Base-by-base conservation (phyloP, 2,888 invertebrate species). In the Drosophila kokeensis region DNA sequence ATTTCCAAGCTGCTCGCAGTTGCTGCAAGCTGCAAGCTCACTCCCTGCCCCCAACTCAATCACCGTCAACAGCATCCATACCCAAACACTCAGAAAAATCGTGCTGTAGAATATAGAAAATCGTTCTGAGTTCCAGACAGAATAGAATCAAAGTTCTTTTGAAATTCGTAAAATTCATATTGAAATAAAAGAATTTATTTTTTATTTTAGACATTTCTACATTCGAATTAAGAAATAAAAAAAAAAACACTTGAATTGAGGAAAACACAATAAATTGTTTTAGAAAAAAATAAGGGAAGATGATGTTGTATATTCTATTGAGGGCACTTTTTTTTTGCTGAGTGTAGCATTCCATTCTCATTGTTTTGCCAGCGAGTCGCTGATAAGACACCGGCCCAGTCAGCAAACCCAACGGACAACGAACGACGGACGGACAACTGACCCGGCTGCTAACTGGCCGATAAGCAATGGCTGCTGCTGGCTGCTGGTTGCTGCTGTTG, bases 371-470 rank as follows among this genome's bases (percentile, higher is more conserved):
- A 68, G 69, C 61, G 66, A 34, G 60, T 50, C 42, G 36, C 70
- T 68, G 78, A 78, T 78, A 78, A 78, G 78, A 55, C 67, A 52
- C 58, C 54, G 59, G 38, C 49, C 76, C 80, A 79, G 67, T 64
- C 76, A 64, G 64, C 76, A 58, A 55, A 72, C 55, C 29, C 55
- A 63, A 61, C 64, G 64, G 64, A 48, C 58, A 59, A 29, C 52
- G 13, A 36, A 32, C 52, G 40, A 40, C 13, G 24, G 67, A 54
- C 67, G 55, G 36, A 57, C 40, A 42, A 18, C 59, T 76, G 80
- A 70, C 80, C 76, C 70, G 78, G 65, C 80, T 76, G 82, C 74
- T 72, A 72, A 54, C 81, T 82, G 65, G 55, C 77, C 79, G 81
- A 81, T 81, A 55, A 55, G 55, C 63, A 55, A 42, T 62, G 54